These are phyloP conservation scores for Tipula helvola DNA, from an alignment of 2,888 invertebrate genomes.

Conservation along the genomic window DNA sequence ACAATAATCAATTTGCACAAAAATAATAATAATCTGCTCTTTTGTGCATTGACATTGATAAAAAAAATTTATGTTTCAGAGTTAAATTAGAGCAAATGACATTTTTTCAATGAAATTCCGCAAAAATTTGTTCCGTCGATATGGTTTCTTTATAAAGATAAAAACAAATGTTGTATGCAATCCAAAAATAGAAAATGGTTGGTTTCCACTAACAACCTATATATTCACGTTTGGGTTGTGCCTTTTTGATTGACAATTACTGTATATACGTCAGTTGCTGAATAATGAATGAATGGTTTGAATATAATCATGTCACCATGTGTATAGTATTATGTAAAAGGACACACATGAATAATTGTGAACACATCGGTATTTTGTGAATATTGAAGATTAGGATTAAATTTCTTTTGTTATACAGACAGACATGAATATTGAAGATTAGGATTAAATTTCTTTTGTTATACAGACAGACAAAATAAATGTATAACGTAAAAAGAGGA, in stretches of 20 bases:
- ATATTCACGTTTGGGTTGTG: background rate
- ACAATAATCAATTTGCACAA: too few relatives aligned
- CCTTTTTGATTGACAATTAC: background rate
- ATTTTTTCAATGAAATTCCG: too few relatives aligned
- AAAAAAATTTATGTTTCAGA: too few relatives aligned
- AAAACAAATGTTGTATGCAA: too few relatives aligned
- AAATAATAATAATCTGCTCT: too few relatives aligned
- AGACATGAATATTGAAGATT: background rate
- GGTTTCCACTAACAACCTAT: background rate
- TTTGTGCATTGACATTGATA: too few relatives aligned
- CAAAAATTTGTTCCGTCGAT: too few relatives aligned
- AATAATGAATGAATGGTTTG: background rate
- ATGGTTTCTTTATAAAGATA: too few relatives aligned
- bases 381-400: background rate
- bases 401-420: background rate
- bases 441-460: background rate
- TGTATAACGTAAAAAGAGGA: background rate
- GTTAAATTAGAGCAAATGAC: too few relatives aligned
- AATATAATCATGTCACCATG: background rate
- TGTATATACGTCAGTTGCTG: background rate
- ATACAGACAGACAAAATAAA: background rate
- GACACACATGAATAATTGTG: background rate
- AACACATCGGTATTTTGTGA: background rate
- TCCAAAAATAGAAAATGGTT: too few relatives aligned
- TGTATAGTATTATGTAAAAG: background rate